Base-by-base conservation (phyloP, 1,140 invertebrate species). In the Drosophila orosa region DNA sequence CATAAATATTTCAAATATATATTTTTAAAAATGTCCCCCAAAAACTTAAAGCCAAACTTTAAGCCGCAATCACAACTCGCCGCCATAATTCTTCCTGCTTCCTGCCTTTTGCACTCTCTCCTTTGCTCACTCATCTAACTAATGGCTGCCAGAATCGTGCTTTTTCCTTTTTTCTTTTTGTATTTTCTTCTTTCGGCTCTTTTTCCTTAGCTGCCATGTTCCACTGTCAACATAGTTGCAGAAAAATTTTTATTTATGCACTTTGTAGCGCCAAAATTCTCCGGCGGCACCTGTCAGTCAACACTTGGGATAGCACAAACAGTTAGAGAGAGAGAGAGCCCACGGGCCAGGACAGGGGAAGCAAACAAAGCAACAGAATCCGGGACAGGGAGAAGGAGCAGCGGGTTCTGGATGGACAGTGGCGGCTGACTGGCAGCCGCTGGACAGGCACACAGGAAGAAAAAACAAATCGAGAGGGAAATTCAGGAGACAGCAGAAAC, bases 251-350 rank as follows among this genome's bases (percentile, higher is more conserved):
- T 83, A 87, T 86, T 83, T 87, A 86, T 87, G 84, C 79, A 77
- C 83, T 79, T 83, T 87, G 79, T 83, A 86, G 83, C 83, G 75
- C 75, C 83, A 77, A 77, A 86, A 86, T 87, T 86, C 86, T 86
- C 86, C 71, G 84, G 78, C 84, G 84, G 75, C 83, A 87, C 79
- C 69, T 81, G 83, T 86, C 83, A 87, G 79, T 86, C 83, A 86
- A 87, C 83, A 86, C 75, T 66, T 62, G 55, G 66, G 67, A 66
- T 50, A 65, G 52, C 69, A 65, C 72, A 57, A 56, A 47, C 35
- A 62, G 58, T 75, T 66, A 45, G 54, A 55, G 61, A 19, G 52
- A 12, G 35, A 10, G 48, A 27, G 45, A n/a, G 25, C 47, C 52
- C 12, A n/a, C 19, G 13, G 50, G 19, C 50, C 50, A 52, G 31